Evolutionary conservation across 37 sponge, comb jelly and placozoan species (phyloP).

Genomic region (Crambe crambe): DNA sequence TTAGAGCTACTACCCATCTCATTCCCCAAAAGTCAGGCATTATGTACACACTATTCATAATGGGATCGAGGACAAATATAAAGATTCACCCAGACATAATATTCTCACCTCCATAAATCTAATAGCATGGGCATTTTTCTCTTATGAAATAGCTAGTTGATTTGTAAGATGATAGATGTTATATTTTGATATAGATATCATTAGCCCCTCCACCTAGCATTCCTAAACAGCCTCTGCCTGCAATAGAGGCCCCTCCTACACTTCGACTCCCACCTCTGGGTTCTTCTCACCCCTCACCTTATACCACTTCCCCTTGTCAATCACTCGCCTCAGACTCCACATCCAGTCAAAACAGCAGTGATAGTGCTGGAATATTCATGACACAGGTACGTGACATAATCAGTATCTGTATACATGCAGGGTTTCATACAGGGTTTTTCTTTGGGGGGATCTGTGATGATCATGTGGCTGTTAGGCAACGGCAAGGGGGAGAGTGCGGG

Average conservation of each 20-base stretch:
- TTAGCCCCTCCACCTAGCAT: constrained; percentile 59
- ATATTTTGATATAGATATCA: constrained; percentile 60
- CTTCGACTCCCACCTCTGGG: background rate
- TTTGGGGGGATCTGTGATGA: background rate
- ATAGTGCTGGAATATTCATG: constrained; percentile 53
- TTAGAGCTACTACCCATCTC: too few species aligned
- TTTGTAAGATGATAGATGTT: too few species aligned
- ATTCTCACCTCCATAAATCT: background rate
- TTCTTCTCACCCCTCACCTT: constrained; percentile 4
- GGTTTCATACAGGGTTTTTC: background rate
- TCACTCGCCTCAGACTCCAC: background rate
- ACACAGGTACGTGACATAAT: constrained; percentile 56
- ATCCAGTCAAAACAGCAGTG: background rate
- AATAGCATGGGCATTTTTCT: background rate
- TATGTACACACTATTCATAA: too few species aligned
- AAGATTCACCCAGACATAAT: background rate
- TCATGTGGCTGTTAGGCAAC: too few species aligned
- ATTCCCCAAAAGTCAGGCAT: too few species aligned
- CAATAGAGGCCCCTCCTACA: constrained; percentile 22
- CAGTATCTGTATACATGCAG: background rate
- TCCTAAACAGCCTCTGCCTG: constrained; percentile 55
- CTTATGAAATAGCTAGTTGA: background rate
- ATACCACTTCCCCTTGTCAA: background rate
- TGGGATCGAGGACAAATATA: too few species aligned
- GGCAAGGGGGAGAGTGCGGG: too few species aligned